Base-by-base conservation (phyloP, 1,140 invertebrate species). In the Scaptomyza graminum region DNA sequence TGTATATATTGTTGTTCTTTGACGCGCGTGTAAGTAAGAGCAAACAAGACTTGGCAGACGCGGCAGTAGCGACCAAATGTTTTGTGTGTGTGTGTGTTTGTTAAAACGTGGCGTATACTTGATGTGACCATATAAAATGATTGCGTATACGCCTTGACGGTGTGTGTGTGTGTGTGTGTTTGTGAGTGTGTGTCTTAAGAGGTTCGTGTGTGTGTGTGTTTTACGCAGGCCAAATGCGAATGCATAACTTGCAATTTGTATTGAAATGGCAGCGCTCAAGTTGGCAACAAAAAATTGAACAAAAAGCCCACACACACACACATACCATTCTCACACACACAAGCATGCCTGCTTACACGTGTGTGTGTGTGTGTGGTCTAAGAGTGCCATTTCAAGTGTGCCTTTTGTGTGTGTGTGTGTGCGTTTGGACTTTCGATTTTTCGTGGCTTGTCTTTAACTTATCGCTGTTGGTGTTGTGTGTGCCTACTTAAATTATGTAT, bases 91-190 rank as follows among this genome's bases (percentile, higher is more conserved):
- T 51, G 34, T 56, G 57, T 54, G 41, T 52, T 49, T 54, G 55
- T 31, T 41, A 62, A 68, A 74, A 74, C 78, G 66, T 81, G 81
- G 77, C 77, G 81, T 85, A 78, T 85, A 81, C 77, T 85, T 85
- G 47, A 80, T 85, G 68, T 75, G 77, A 63, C 16, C 22, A 68
- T 34, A 47, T 37, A 60, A 70, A 71, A 71, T 52, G 79, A 82
- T 85, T 85, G 82, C 81, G 81, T 85, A 85, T 85, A 87, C 81
- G 82, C 77, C 69, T 74, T 69, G 66, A 6, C 39, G 73, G 59
- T 28, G 49, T 50, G 34, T 22, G 22, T 61, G 37, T 66, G 18
- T 37, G 18, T 49, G 15, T 16, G 44, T 51, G 39, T 57, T 22
- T 37, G 18, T 49, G 15, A 13, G 44, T 51, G 39, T 57, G 31